These are phyloP conservation scores for Priocnemis perturbator DNA, from an alignment of 2,888 invertebrate species.

Conservation along the genomic window DNA sequence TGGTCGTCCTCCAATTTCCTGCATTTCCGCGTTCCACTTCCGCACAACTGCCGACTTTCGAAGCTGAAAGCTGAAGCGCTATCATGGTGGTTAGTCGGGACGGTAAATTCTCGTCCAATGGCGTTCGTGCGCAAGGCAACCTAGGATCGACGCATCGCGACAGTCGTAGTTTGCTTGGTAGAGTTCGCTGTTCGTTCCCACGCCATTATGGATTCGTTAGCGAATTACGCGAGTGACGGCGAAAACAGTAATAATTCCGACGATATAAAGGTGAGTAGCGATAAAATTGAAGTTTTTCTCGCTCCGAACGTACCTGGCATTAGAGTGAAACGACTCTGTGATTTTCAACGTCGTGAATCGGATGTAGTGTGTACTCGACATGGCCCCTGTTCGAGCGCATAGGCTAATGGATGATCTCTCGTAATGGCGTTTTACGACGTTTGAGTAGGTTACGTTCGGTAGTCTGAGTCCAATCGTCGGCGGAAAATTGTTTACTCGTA, in stretches of 20 bases:
- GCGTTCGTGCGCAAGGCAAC: conserved; percentile 42
- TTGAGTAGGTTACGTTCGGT: not conserved
- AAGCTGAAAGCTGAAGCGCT: conserved; percentile 31
- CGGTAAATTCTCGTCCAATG: conserved; percentile 36
- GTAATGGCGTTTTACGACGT: conserved; percentile 1
- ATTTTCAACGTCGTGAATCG: conserved; percentile 26
- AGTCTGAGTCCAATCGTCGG: not conserved
- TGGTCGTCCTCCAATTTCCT: conserved; percentile 31
- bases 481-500: no score
- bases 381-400: conserved; percentile 34
- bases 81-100: conserved; percentile 15
- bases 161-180: conserved; percentile 14
- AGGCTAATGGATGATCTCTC: conserved; percentile 10
- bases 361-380: conserved; percentile 30
- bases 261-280: conserved; percentile 64
- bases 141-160: conserved; percentile 39
- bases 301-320: not conserved
- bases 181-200: conserved; percentile 29
- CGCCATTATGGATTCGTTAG: conserved; percentile 83
- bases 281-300: not conserved
- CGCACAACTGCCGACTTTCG: conserved; percentile 31
- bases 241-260: conserved; percentile 77
- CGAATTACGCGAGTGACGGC: conserved; percentile 88
- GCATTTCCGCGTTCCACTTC: conserved; percentile 25
- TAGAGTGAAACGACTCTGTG: not conserved